Percentiles rank a stretch among this genome's conserved stretches.
Conservation (phyloP, 2,888 invertebrate species). For the Nomada fucata region DNA sequence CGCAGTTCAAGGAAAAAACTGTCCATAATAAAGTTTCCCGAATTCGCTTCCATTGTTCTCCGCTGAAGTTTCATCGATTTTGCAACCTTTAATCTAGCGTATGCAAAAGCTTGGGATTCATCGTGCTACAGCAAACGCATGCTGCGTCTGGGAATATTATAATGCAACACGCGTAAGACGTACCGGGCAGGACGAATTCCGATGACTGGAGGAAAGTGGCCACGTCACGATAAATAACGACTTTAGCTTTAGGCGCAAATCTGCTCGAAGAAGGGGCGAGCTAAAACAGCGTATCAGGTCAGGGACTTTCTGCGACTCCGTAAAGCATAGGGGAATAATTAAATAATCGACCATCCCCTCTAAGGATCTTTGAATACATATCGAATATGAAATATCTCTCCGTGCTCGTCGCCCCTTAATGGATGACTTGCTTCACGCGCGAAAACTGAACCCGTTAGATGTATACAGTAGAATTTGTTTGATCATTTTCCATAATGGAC, state of each 20-base stretch:
- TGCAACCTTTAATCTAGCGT: neutral
- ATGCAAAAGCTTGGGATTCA: no score
- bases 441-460: no score
- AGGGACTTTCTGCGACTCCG: neutral
- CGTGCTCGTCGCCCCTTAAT: no score
- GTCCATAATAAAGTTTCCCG: neutral
- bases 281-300: neutral
- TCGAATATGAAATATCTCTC: no score
- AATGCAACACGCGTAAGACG: no score
- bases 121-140: neutral
- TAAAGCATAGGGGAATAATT: no score
- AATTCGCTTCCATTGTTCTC: neutral
- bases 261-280: neutral
- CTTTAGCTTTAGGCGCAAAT: neutral
- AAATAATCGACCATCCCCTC: neutral
- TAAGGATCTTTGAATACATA: no score
- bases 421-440: no score
- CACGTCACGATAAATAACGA: conserved; percentile 1
- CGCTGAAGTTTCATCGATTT: neutral
- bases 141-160: neutral
- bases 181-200: neutral
- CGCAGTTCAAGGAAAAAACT: neutral
- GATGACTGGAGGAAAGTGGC: conserved; percentile 1
- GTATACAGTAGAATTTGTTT: neutral
- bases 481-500: neutral